These are phyloP conservation scores for Electrophaes corylata DNA, from an alignment of 2,888 invertebrate genomes.

Conservation along the genomic window DNA sequence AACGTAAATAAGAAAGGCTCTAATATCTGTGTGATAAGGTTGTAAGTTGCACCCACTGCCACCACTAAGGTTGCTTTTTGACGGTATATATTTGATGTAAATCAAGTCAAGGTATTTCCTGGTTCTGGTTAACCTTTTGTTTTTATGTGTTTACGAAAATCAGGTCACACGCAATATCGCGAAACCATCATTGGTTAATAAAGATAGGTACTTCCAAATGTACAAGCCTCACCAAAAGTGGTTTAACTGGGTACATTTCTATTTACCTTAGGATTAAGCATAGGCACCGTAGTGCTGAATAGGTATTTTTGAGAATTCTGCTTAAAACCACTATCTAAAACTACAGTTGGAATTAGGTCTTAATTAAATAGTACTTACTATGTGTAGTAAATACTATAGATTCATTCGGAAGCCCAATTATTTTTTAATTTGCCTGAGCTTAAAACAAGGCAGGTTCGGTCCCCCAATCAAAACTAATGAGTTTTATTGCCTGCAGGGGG, in stretches of 20 bases:
- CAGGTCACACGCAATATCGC: constrained; percentile 3
- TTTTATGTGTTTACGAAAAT: constrained; percentile 6
- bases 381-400: background rate
- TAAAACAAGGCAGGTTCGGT: background rate
- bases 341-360: too few species aligned
- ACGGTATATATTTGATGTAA: background rate
- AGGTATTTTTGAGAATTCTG: too few species aligned
- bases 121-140: background rate
- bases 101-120: background rate
- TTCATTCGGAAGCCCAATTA: background rate
- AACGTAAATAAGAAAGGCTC: too few species aligned
- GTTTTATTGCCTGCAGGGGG: background rate
- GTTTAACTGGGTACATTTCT: too few species aligned
- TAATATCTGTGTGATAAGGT: background rate
- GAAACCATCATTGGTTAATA: background rate
- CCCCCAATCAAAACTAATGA: constrained; percentile 5
- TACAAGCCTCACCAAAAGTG: background rate
- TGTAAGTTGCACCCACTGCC: background rate
- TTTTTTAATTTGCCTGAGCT: background rate
- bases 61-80: too few species aligned
- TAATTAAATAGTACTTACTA: too few species aligned
- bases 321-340: too few species aligned
- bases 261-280: too few species aligned
- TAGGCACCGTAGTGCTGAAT: too few species aligned
- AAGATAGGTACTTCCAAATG: background rate